These are phyloP conservation scores for Melospiza georgiana DNA, from an alignment of 2,113 vertebrate species.

Conservation along the genomic window DNA sequence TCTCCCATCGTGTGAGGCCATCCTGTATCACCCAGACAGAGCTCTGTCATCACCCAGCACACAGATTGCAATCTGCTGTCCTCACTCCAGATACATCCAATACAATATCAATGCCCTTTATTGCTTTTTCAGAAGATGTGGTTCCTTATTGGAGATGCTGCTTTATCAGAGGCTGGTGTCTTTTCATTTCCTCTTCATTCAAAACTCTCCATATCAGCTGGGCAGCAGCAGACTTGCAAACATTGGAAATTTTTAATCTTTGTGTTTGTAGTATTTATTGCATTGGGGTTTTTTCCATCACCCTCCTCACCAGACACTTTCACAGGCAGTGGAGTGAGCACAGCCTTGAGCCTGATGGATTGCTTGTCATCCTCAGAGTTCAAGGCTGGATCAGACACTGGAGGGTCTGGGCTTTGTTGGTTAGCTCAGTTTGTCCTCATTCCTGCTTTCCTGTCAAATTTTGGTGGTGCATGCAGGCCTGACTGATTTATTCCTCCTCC, in stretches of 20 bases:
- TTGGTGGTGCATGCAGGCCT: background rate
- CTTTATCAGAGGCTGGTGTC: constrained; percentile 68
- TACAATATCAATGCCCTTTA: constrained; percentile 66
- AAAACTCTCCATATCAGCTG: constrained; percentile 50
- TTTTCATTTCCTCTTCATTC: constrained; percentile 74
- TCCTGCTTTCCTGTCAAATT: background rate
- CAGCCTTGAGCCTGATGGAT: background rate
- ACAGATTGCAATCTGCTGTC: constrained; percentile 65
- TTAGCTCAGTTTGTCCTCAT: background rate
- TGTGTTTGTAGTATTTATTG: constrained; percentile 63
- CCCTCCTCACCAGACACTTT: background rate
- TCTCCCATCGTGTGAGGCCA: background rate
- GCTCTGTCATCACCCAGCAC: constrained; percentile 15
- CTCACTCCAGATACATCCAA: constrained; percentile 58
- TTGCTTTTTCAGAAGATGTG: constrained; percentile 67
- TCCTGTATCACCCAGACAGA: constrained; percentile 10
- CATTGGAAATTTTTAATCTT: constrained; percentile 59
- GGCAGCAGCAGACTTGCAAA: constrained; percentile 52
- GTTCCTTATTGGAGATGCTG: constrained; percentile 50
- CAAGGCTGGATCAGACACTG: background rate
- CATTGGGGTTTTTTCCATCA: constrained; percentile 37
- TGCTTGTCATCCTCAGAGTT: background rate
- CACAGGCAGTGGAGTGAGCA: background rate
- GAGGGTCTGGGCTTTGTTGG: background rate
- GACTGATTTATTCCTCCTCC: background rate